phyloP scores from a whole-genome alignment of 2,113 vertebrate genomes.

The Ailuropoda melanoleuca region DNA sequence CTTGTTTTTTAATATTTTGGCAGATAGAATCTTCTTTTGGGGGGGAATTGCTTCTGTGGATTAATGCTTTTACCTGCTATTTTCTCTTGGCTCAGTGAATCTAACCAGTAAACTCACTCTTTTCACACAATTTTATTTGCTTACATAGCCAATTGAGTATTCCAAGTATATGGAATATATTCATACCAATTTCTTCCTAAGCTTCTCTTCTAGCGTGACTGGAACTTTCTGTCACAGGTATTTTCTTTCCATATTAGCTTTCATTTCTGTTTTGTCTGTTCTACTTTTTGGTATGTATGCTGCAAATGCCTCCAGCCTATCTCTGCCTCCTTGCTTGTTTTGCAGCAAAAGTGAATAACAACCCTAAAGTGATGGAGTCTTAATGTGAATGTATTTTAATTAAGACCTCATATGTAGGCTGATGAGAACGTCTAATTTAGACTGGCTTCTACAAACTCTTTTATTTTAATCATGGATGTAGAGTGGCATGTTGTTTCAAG shows the following conservation, averaged over 20 bases:
- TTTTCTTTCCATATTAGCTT: conserved; percentile 70
- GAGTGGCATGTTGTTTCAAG: conserved; percentile 57
- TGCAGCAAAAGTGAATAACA: conserved; percentile 50
- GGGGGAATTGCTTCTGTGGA: conserved; percentile 54
- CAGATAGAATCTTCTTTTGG: conserved; percentile 58
- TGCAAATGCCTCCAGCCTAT: conserved; percentile 41
- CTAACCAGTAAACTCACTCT: conserved; percentile 41
- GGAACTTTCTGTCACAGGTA: conserved; percentile 56
- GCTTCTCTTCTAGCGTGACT: conserved; percentile 44
- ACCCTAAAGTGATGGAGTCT: conserved; percentile 41
- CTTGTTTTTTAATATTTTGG: conserved; percentile 43
- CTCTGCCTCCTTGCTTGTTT: conserved; percentile 56
- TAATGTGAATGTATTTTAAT: conserved; percentile 70
- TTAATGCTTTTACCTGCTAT: conserved; percentile 56
- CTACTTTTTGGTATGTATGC: conserved; percentile 26
- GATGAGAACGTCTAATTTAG: conserved; percentile 65
- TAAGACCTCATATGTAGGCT: conserved; percentile 54
- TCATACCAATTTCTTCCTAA: conserved; percentile 56
- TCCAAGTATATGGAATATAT: conserved; percentile 66
- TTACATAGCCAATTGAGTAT: conserved; percentile 50
- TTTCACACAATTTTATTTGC: conserved; percentile 57
- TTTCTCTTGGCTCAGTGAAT: conserved; percentile 43
- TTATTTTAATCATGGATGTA: conserved; percentile 58
- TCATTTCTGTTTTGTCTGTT: conserved; percentile 55
- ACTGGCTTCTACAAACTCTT: conserved; percentile 29